Conservation (phyloP, 1,140 invertebrate species). For the Zophobas atratus region DNA sequence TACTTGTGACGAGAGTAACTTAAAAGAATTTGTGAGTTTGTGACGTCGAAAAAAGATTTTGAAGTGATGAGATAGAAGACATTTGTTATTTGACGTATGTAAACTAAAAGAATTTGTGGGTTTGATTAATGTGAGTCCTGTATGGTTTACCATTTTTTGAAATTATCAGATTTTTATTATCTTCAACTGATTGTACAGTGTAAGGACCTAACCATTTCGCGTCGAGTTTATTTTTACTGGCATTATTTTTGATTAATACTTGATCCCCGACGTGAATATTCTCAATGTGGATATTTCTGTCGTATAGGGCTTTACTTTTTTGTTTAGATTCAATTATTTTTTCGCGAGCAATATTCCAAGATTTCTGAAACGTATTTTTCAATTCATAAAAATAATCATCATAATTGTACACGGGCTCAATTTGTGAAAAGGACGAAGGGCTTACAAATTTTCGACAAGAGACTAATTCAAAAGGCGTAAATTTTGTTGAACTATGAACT, state of each 20-base stretch:
- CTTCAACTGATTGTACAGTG: background rate
- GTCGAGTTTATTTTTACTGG: background rate
- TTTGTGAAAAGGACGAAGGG: background rate
- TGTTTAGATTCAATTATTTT: background rate
- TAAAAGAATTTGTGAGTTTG: no score
- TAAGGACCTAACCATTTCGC: conserved; percentile 6
- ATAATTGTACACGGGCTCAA: background rate
- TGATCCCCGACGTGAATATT: background rate
- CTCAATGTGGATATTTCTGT: background rate
- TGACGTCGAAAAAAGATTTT: no score
- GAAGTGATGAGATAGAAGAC: no score
- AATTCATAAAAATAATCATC: background rate
- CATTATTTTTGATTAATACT: background rate
- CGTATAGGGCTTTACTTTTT: background rate
- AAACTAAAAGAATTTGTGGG: background rate
- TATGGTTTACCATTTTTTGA: background rate
- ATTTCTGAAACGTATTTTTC: background rate
- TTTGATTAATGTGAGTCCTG: conserved; percentile 4
- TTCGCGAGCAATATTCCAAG: background rate
- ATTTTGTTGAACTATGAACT: background rate
- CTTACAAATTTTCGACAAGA: background rate
- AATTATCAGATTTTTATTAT: background rate
- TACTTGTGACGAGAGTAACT: no score
- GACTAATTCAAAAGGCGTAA: background rate
- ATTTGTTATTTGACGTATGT: background rate